These are phyloP conservation scores for Triplophysa yarkandensis DNA, from an alignment of 2,797 vertebrate genomes.

Conservation along the genomic window DNA sequence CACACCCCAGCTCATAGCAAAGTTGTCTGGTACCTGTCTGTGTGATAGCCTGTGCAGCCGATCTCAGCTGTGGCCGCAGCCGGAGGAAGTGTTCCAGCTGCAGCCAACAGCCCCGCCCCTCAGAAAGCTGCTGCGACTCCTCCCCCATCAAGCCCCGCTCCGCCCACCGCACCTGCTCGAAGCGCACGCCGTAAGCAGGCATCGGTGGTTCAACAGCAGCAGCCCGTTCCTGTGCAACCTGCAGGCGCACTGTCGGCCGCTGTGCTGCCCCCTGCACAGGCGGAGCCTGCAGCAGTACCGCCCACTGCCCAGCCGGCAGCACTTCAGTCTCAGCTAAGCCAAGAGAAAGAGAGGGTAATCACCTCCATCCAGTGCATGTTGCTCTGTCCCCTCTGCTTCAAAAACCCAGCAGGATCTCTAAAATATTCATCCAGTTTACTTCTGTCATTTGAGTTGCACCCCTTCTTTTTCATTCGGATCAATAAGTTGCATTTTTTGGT, in stretches of 20 bases:
- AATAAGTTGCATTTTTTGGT: no score
- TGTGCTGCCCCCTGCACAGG: conserved; percentile 23
- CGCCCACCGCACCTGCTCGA: conserved; percentile 76
- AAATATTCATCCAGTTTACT: conserved; percentile 3
- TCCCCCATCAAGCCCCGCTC: conserved; percentile 72
- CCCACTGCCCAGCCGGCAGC: conserved; percentile 33
- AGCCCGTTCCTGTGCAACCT: conserved; percentile 42
- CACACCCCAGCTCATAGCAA: not conserved
- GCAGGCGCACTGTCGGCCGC: conserved; percentile 44
- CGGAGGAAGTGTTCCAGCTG: not conserved
- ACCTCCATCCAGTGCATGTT: conserved; percentile 13
- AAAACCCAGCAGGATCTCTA: no score
- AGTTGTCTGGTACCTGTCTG: conserved; percentile 51
- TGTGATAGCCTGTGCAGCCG: conserved; percentile 65
- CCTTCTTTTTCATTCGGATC: not conserved
- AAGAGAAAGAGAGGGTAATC: conserved; percentile 66
- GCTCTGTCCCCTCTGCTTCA: conserved; percentile 3
- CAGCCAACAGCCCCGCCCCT: conserved; percentile 52
- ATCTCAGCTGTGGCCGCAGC: conserved; percentile 29
- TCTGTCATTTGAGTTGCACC: not conserved
- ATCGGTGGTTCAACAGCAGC: conserved; percentile 37
- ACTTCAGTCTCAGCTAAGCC: conserved; percentile 49
- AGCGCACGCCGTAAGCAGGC: conserved; percentile 69
- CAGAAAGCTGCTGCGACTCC: conserved; percentile 63
- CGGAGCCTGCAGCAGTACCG: conserved; percentile 36